Percentiles rank a stretch among this genome's conserved stretches.
Evolutionary conservation across 2,888 invertebrate genomes (phyloP).

Genomic region (Candidula unifasciata): DNA sequence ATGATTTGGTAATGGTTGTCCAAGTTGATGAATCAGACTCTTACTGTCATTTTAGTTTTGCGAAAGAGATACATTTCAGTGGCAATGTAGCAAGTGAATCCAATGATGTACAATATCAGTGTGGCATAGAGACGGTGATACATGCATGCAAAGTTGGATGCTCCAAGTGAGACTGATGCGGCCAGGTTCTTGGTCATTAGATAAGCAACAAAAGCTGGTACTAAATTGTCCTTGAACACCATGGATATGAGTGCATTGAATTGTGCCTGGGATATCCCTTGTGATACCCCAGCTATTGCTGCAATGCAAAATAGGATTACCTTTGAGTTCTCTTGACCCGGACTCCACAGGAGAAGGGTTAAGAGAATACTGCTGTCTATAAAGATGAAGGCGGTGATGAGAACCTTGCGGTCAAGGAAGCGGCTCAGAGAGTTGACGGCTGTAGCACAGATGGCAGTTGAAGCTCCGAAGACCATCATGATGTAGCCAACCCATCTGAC

Average conservation of each 20-base stretch:
- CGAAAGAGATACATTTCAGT: slow-evolving; percentile 33
- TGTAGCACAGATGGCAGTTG: slow-evolving; percentile 63
- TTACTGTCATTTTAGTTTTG: not conserved
- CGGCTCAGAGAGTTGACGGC: slow-evolving; percentile 60
- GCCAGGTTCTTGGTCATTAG: slow-evolving; percentile 66
- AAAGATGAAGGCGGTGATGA: slow-evolving; percentile 60
- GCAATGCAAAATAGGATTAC: slow-evolving; percentile 60
- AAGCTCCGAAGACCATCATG: slow-evolving; percentile 66
- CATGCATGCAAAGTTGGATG: slow-evolving; percentile 64
- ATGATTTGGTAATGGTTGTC: too few relatives aligned
- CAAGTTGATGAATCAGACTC: too few relatives aligned
- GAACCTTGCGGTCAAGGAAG: slow-evolving; percentile 60
- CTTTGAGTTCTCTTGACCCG: slow-evolving; percentile 48
- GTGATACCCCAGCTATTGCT: slow-evolving; percentile 63
- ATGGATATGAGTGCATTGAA: slow-evolving; percentile 66
- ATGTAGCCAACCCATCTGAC: slow-evolving; percentile 68
- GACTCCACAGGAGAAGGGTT: slow-evolving; percentile 61
- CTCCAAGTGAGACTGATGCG: slow-evolving; percentile 64
- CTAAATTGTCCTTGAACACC: slow-evolving; percentile 62
- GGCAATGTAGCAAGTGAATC: slow-evolving; percentile 43
- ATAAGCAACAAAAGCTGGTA: slow-evolving; percentile 67
- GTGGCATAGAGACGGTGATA: slow-evolving; percentile 60
- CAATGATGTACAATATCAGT: slow-evolving; percentile 56
- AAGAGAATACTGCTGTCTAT: slow-evolving; percentile 62
- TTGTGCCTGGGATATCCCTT: slow-evolving; percentile 70